phyloP scores from a whole-genome alignment of 2,113 vertebrate species.

The Puntigrus tetrazona region DNA sequence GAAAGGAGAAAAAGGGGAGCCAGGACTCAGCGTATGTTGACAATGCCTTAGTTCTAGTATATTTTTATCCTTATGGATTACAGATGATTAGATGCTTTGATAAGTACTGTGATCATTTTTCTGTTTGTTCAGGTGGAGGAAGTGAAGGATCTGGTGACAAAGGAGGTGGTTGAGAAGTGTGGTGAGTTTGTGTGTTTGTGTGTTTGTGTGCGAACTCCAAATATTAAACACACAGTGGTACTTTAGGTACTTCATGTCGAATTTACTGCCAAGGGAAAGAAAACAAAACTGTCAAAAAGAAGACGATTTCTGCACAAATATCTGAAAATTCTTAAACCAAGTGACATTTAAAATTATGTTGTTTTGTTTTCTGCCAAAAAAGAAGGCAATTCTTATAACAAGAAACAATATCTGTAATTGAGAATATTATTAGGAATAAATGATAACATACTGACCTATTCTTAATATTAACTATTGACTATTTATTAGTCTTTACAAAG shows the following conservation, averaged over 20 bases:
- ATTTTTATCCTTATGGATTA: background rate
- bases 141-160: constrained; percentile 81
- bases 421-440: too few relatives aligned
- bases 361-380: too few relatives aligned
- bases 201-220: background rate
- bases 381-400: background rate
- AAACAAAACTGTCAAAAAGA: background rate
- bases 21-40: constrained; percentile 80
- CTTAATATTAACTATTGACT: too few relatives aligned
- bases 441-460: too few relatives aligned
- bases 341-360: background rate
- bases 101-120: background rate
- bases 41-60: background rate
- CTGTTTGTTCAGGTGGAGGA: constrained; percentile 77
- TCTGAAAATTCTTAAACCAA: background rate
- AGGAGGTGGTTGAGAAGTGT: constrained; percentile 78
- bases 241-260: background rate
- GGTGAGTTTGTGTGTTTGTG: constrained; percentile 73
- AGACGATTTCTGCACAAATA: background rate
- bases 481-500: too few relatives aligned
- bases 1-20: constrained; percentile 86
- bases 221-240: background rate
- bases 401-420: too few relatives aligned
- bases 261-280: background rate
- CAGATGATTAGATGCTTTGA: background rate